Conservation (phyloP, 2,797 vertebrate species). For the Typhlichthys eigenmanni region DNA sequence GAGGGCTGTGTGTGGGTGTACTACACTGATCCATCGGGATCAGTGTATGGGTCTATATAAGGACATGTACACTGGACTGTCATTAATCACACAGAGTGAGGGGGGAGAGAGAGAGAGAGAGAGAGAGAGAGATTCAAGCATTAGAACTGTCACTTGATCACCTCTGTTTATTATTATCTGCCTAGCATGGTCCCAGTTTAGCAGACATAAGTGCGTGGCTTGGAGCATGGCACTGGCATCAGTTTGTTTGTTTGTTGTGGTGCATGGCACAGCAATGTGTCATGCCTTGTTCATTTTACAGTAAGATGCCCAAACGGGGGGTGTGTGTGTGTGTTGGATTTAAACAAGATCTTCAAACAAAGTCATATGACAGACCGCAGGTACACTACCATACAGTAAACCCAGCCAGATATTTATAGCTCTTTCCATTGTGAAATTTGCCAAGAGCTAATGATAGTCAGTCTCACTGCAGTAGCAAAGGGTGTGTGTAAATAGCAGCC, state of each 20-base stretch:
- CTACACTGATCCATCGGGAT: conserved; percentile 31
- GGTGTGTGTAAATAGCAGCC: too few relatives aligned
- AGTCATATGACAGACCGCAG: not conserved
- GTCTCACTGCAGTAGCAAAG: too few relatives aligned
- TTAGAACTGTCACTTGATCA: conserved; percentile 31
- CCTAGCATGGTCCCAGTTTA: too few relatives aligned
- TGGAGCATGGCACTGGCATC: not conserved
- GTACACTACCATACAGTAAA: not conserved
- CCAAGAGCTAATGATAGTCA: conserved; percentile 13
- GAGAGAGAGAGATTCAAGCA: conserved; percentile 10
- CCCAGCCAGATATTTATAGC: conserved; percentile 35
- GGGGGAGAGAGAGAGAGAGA: conserved; percentile 40
- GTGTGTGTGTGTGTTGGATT: not conserved
- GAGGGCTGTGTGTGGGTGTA: conserved; percentile 3
- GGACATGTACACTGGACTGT: conserved; percentile 73
- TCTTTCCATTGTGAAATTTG: conserved; percentile 24
- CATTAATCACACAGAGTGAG: conserved; percentile 70
- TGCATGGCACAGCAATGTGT: not conserved
- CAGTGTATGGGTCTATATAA: conserved; percentile 77
- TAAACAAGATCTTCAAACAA: not conserved
- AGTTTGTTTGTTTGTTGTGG: not conserved
- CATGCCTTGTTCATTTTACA: not conserved
- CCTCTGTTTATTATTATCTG: too few relatives aligned
- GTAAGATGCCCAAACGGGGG: too few relatives aligned
- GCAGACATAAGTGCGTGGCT: not conserved